Evolutionary conservation across 2,888 invertebrate species (phyloP), one percentile per base, ranked within the genome.

Genomic region (Metellina segmentata): DNA sequence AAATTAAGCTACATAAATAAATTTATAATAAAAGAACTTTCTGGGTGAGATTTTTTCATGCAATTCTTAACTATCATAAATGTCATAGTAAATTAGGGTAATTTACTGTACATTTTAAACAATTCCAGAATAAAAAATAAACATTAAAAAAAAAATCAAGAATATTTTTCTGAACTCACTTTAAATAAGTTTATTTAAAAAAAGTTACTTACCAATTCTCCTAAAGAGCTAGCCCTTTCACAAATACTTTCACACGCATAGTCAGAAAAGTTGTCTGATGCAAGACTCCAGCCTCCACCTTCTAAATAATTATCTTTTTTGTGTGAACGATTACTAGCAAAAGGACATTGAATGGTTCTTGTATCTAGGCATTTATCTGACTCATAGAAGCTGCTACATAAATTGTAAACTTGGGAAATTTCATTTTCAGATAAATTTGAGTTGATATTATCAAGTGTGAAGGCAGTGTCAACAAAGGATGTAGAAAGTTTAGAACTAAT

Each of bases 261-360:
- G 19, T 79, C 75, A 16, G 34, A 6, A 52, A 72, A 61, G 51
- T 20, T 70, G 16, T 85, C 90, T 48, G 90, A 81, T 72, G 69
- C 78, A 52, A 83, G 70, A 53, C 81, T 91, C 91, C 86, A 88
- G 77, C 87, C 86, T 61, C 81, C 81, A 69, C 81, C 74, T 70
- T 81, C 81, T 8, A 61, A 16, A 69, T 69, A 81, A 53, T 79
- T 53, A 61, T 77, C 69, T 61, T 19, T 82, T 75, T 61, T 75
- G 48, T 20, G 20, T 85, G 85, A 19, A 34, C 34, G 13, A 52
- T 16, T 79, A 82, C 48, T 75, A 51, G 20, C 81, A 75, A 34
- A 34, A 49, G 34, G 72, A 51, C 48, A 81, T 48, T 48, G 61
- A 53, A 53, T 49, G 81, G 88, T 75, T 81, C 81, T 88, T 81